phyloP scores from a whole-genome alignment of 2,113 vertebrate species.

The Typhlomys cinereus region DNA sequence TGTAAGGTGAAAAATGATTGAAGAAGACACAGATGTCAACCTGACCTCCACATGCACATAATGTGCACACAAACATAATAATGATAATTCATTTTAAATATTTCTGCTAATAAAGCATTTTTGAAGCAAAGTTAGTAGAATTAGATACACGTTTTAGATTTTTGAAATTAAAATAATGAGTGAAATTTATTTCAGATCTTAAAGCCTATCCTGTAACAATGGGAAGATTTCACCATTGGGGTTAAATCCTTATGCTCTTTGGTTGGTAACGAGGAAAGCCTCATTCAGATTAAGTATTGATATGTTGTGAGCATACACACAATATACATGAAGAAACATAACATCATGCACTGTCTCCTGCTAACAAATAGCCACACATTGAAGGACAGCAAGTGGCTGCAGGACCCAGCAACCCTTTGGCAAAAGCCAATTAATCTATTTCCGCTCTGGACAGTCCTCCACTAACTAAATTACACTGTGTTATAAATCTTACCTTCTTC shows the following conservation, averaged over 20 bases:
- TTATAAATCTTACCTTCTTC: neutral
- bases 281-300: neutral
- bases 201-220: neutral
- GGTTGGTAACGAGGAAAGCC: neutral
- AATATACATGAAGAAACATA: no score
- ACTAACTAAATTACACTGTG: neutral
- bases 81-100: no score
- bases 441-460: neutral
- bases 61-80: neutral
- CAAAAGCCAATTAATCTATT: neutral
- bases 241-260: neutral
- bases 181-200: neutral
- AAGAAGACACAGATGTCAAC: no score
- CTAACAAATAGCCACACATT: neutral
- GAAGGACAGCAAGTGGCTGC: neutral
- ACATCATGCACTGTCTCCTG: neutral
- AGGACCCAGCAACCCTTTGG: neutral
- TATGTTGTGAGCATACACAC: no score
- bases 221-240: neutral
- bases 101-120: slow-evolving; percentile 13
- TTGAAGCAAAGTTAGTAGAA: neutral
- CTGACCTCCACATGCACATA: no score
- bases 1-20: no score
- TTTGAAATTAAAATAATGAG: neutral
- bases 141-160: neutral